Conservation (phyloP, 2,113 vertebrate species). For the Proteles cristata region DNA sequence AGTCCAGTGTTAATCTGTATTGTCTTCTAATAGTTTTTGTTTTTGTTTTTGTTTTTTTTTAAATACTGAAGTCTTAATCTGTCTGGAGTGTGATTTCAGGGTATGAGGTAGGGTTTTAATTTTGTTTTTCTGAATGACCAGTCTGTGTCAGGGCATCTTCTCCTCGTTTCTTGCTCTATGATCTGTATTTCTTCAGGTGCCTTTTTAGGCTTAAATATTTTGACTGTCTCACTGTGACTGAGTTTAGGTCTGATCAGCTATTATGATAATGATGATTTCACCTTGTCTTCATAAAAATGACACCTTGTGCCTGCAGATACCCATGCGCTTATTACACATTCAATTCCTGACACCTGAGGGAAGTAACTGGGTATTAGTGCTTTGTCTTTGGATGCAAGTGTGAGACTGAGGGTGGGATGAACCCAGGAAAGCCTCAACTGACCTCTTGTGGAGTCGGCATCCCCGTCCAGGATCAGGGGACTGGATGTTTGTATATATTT, state of each 20-base stretch:
- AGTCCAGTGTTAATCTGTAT: neutral
- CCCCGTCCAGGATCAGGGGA: neutral
- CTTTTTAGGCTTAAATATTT: constrained; percentile 57
- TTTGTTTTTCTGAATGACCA: constrained; percentile 19
- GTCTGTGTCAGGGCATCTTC: neutral
- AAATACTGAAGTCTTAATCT: neutral
- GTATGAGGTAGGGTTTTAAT: neutral
- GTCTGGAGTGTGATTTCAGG: constrained; percentile 1
- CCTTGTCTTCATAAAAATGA: constrained; percentile 67
- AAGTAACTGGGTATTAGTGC: constrained; percentile 15
- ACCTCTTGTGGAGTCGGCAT: neutral
- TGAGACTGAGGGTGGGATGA: neutral
- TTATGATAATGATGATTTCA: constrained; percentile 47
- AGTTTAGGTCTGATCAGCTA: constrained; percentile 28
- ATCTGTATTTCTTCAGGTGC: constrained; percentile 48
- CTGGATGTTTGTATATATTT: neutral
- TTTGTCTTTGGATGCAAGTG: neutral
- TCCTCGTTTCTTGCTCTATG: neutral
- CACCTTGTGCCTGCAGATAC: constrained; percentile 28
- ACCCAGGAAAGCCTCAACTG: neutral
- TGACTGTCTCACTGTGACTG: constrained; percentile 18
- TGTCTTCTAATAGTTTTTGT: constrained; percentile 1
- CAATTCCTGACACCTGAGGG: neutral
- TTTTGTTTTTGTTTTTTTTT: neutral
- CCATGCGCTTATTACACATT: neutral